Evolutionary conservation across 2,888 invertebrate genomes (phyloP), one percentile per base, ranked within the genome.

Genomic region (Dasysyrphus tricinctus): DNA sequence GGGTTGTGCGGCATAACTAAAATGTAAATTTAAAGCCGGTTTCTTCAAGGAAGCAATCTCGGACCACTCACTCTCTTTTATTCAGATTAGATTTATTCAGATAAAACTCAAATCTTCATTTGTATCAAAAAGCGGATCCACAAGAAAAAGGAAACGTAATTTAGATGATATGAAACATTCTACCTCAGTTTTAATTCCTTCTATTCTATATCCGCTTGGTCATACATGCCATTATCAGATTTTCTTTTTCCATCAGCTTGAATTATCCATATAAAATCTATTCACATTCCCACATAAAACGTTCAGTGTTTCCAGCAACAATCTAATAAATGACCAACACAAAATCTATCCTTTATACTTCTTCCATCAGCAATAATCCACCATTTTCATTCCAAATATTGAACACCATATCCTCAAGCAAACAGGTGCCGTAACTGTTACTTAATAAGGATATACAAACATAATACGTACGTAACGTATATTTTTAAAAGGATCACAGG

Each of bases 361-460:
- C 24, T 51, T 56, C 24, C 14, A 42, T 14, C 3, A 61, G 39
- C 39, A 32, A 5, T 5, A 32, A 24, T 24, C 16, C 39, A 24
- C 1, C 1, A 16, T 56, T 34, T 57, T 11, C 57, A 34, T 57
- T 57, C 34, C 16, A 57, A 34, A 67, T 34, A 74, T 69, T 34
- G 49, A 72, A 59, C 47, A 37, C 32, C 51, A 74, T 24, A 24
- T 75, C 61, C 16, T 49, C 49, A 29, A 76, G 59, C 75, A 80
- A 84, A 80, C 84, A 84, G 84, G 84, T 84, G 80, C 80, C 49
- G 67, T 70, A 72, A 72, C 67, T 67, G 47, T 76, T 75, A 51
- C 12, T 75, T 59, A 63, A 84, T 79, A 76, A 65, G 79, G n/a
- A 65, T 77, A 59, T 24, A 51, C 0, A 12, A 3, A 19, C 4